These are phyloP conservation scores for Prenolepis imparis DNA, from an alignment of 2,888 invertebrate genomes.

Conservation along the genomic window DNA sequence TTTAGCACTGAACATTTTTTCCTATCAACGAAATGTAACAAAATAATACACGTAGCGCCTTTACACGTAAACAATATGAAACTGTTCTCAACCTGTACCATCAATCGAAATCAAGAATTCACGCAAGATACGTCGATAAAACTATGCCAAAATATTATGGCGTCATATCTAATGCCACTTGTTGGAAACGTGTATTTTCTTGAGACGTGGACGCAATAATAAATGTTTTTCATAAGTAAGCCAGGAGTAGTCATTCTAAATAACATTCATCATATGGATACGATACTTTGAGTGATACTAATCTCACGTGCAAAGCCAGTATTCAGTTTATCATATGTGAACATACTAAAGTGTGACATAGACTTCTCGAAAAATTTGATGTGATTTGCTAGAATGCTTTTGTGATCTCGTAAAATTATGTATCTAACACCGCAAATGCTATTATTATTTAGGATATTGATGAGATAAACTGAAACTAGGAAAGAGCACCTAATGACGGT, in stretches of 20 bases:
- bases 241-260: not conserved
- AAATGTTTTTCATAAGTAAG: not conserved
- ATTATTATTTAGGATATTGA: slow-evolving; percentile 7
- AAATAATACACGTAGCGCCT: slow-evolving; percentile 36
- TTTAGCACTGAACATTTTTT: not conserved
- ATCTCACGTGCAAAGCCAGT: not conserved
- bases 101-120: slow-evolving; percentile 31
- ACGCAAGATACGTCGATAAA: slow-evolving; percentile 13
- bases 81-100: slow-evolving; percentile 9
- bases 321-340: slow-evolving; percentile 1
- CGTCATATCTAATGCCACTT: slow-evolving; percentile 52
- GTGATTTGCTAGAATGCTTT: slow-evolving; percentile 14
- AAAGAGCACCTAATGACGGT: slow-evolving; percentile 65
- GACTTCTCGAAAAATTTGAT: slow-evolving; percentile 15
- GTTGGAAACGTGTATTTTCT: slow-evolving; percentile 31
- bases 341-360: slow-evolving; percentile 53
- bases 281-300: not conserved
- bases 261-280: not conserved
- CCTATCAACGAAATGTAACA: not conserved
- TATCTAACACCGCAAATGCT: not conserved
- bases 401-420: slow-evolving; percentile 17
- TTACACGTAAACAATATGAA: slow-evolving; percentile 4
- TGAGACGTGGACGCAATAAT: slow-evolving; percentile 53
- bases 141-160: slow-evolving; percentile 41
- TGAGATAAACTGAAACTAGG: slow-evolving; percentile 29